Conservation (phyloP, 2,113 vertebrate genomes). For the Laticauda colubrina region DNA sequence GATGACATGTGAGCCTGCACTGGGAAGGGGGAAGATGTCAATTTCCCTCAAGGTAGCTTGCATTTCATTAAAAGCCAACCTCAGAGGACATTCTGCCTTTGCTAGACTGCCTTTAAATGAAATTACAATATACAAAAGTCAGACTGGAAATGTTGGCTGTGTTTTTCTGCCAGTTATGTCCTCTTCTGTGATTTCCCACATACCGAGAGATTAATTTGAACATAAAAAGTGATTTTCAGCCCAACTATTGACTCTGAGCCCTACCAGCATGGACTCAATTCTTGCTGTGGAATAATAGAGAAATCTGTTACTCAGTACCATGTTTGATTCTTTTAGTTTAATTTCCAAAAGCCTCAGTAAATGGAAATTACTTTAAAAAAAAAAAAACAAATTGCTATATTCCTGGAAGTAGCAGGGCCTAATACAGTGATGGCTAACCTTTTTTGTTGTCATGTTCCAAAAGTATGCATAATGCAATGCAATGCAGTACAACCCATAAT, state of each 20-base stretch:
- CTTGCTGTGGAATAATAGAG: not conserved
- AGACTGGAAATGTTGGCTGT: not conserved
- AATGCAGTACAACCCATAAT: too few relatives aligned
- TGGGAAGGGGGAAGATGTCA: conserved; percentile 44
- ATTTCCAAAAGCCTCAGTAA: not conserved
- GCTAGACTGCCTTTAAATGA: conserved; percentile 38
- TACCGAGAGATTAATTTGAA: not conserved
- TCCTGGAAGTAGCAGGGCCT: not conserved
- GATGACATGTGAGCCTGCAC: conserved; percentile 33
- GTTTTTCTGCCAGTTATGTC: not conserved
- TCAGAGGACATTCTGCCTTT: conserved; percentile 43
- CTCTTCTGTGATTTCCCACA: not conserved
- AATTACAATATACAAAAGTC: conserved; percentile 19
- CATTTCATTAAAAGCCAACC: conserved; percentile 54
- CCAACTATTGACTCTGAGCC: not conserved
- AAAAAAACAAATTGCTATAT: not conserved
- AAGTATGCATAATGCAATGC: too few relatives aligned
- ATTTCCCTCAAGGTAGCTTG: conserved; percentile 48
- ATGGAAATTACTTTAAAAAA: not conserved
- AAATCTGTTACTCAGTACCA: not conserved
- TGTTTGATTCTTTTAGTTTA: not conserved
- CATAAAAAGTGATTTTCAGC: not conserved
- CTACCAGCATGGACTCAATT: not conserved
- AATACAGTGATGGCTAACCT: too few relatives aligned
- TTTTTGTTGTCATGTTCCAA: too few relatives aligned